Conservation (phyloP, 35 echinoderm and acorn worm genomes). For the Patiria miniata region DNA sequence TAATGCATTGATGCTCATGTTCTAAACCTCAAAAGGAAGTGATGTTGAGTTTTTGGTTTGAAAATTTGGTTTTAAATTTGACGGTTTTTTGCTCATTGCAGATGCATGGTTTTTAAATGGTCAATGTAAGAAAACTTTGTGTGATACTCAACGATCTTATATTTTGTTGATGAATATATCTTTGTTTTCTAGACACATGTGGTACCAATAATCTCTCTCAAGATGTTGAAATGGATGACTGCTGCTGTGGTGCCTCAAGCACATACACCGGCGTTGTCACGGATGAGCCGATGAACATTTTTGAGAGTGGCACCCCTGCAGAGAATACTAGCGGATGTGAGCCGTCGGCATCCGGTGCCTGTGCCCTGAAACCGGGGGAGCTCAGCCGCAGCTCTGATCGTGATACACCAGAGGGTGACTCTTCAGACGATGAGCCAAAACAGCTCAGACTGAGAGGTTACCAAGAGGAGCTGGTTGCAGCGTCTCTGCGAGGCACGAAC, state of each 20-base stretch:
- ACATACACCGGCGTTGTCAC: background rate
- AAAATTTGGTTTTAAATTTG: no score
- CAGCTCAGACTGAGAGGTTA: constrained; percentile 42
- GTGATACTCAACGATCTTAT: no score
- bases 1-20: no score
- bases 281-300: background rate
- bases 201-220: background rate
- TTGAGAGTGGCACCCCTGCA: background rate
- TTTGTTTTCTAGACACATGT: background rate
- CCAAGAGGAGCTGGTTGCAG: constrained; percentile 64
- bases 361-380: background rate
- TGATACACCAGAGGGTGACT: background rate
- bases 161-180: background rate
- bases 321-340: background rate
- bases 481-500: constrained; percentile 48
- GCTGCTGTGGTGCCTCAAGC: background rate
- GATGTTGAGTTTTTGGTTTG: no score
- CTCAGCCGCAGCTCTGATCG: background rate
- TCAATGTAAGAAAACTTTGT: no score
- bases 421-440: background rate
- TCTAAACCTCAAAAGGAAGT: no score
- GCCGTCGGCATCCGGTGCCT: background rate
- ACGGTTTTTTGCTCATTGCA: no score
- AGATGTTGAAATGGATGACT: background rate
- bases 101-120: no score